Base-by-base conservation (phyloP, 2,797 vertebrate genomes). In the Chelon labrosus region DNA sequence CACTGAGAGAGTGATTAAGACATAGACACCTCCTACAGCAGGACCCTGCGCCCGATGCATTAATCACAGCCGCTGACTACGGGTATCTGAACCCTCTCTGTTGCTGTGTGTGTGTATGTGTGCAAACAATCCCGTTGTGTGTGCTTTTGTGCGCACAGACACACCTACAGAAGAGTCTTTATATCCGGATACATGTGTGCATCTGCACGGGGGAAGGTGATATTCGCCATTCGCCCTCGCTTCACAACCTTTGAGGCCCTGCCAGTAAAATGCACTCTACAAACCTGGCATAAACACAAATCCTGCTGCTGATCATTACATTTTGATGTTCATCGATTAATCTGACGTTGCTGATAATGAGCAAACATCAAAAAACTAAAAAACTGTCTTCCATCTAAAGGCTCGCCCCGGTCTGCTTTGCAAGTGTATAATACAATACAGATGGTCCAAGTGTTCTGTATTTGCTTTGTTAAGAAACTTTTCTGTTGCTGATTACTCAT, bases 1-100 rank as follows among this genome's bases (percentile, higher is more conserved):
- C 83, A 84, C 89, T 71, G 82, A 89, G 89, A 85, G 85, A 88
- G 88, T 91, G 90, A 93, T 94, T 94, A 93, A 92, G 86, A 92
- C 85, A 86, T 70, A 79, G 87, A 88, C 88, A 87, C 87, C 76
- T 78, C 77, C 83, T 78, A 85, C 80, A 84, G 83, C 69, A 77
- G 79, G 87, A 80, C 59, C 60, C 35, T 9, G 9, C n/a, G 79
- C 77, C 65, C 86, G 77, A 89, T 73, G 76, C 80, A 94, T 94
- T 93, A 92, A 94, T 95, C 90, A 93, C 84, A 75, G 75, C 83
- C 69, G 47, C 78, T 71, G 86, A 81, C 82, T 74, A 66, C 62
- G 10, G 42, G 69, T 75, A 46, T 83, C 55, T 85, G 63, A 70
- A 76, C 64, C 58, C 62, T 74, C 65, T 60, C 63, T 67, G 66